Percentiles rank a stretch among this genome's conserved stretches.
phyloP scores from a whole-genome alignment of 2,888 invertebrate species.

The Eulithis testata region DNA sequence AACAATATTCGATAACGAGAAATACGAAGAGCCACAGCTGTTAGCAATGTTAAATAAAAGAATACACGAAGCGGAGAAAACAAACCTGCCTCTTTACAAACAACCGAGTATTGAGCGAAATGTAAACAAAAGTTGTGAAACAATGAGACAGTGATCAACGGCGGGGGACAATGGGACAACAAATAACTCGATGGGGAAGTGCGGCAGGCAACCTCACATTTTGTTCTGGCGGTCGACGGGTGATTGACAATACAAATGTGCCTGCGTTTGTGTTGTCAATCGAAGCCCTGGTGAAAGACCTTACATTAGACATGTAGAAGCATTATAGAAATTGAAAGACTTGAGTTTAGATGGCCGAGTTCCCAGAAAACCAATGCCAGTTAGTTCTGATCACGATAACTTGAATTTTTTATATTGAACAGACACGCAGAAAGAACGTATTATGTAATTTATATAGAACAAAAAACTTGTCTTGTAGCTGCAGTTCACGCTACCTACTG shows the following conservation, averaged over 20 bases:
- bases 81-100: slow-evolving; percentile 67
- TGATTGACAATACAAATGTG: slow-evolving; percentile 81
- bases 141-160: slow-evolving; percentile 76
- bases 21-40: slow-evolving; percentile 60
- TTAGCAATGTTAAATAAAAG: slow-evolving; percentile 58
- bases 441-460: slow-evolving; percentile 56
- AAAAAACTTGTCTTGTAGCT: slow-evolving; percentile 37
- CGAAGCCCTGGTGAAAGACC: slow-evolving; percentile 64
- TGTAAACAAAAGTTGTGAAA: slow-evolving; percentile 78
- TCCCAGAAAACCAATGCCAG: slow-evolving; percentile 44
- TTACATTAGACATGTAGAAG: slow-evolving; percentile 66
- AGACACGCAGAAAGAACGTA: slow-evolving; percentile 36
- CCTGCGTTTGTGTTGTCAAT: slow-evolving; percentile 35
- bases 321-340: slow-evolving; percentile 62
- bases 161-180: slow-evolving; percentile 76
- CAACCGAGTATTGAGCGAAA: slow-evolving; percentile 69
- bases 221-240: slow-evolving; percentile 46
- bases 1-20: slow-evolving; percentile 63
- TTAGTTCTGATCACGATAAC: slow-evolving; percentile 63
- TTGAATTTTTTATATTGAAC: slow-evolving; percentile 71
- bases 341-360: slow-evolving; percentile 47
- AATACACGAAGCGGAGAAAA: slow-evolving; percentile 64
- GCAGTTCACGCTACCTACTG: slow-evolving; percentile 20
- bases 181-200: slow-evolving; percentile 75
- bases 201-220: slow-evolving; percentile 60